Conservation (phyloP, 2,113 vertebrate species). For the Sander vitreus region DNA sequence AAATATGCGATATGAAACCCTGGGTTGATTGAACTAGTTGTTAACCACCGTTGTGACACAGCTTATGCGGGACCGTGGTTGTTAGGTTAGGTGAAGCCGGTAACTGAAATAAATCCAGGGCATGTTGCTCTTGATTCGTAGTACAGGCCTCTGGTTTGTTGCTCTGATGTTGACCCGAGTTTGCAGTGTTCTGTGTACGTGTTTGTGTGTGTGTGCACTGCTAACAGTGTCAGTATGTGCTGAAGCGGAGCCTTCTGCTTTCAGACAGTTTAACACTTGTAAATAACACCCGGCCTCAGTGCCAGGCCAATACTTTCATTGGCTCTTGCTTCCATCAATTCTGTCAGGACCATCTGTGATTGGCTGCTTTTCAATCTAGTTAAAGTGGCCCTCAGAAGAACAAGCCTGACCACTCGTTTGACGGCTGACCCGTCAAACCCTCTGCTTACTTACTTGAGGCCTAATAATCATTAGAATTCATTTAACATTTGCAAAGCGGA, state of each 20-base stretch:
- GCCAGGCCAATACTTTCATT: slow-evolving; percentile 1
- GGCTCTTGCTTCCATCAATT: background rate
- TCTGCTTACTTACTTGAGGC: background rate
- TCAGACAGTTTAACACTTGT: slow-evolving; percentile 38
- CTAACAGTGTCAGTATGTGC: slow-evolving; percentile 25
- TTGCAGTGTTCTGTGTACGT: slow-evolving; percentile 52
- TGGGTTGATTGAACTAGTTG: no score
- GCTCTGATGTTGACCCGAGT: slow-evolving; percentile 23
- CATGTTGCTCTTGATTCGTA: no score
- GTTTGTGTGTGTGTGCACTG: slow-evolving; percentile 30
- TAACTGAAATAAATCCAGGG: no score
- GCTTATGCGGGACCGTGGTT: no score
- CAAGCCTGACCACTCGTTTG: background rate
- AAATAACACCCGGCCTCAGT: background rate
- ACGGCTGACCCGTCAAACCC: background rate
- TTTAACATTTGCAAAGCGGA: no score
- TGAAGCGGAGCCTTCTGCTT: slow-evolving; percentile 20
- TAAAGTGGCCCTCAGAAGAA: background rate
- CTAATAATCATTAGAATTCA: no score
- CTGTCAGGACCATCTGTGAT: slow-evolving; percentile 35
- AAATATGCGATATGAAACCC: no score
- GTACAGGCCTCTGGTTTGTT: background rate
- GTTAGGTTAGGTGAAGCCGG: no score
- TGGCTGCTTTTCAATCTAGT: background rate
- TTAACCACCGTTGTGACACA: no score